Evolutionary conservation across 1,140 invertebrate species (phyloP).

Genomic region (Lucilia cuprina): DNA sequence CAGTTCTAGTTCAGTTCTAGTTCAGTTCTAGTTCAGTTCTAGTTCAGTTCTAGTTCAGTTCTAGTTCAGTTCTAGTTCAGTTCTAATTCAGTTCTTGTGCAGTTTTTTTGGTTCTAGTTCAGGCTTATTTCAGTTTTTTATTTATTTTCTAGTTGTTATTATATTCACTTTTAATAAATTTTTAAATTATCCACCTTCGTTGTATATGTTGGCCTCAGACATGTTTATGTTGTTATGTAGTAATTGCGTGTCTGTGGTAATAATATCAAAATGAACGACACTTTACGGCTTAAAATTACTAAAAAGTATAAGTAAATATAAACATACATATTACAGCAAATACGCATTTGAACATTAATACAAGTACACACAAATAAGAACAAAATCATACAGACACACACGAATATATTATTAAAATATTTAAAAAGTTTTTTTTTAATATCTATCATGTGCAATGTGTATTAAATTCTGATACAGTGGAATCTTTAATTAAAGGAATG

Average conservation of each 20-base stretch:
- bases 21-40: too few species aligned
- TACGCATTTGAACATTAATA: not conserved
- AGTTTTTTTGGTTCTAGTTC: too few species aligned
- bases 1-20: too few species aligned
- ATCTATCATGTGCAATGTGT: not conserved
- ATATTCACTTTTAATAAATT: too few species aligned
- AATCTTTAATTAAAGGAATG: not conserved
- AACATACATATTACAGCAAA: not conserved
- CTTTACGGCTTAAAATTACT: conserved; percentile 38
- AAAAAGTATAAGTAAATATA: not conserved
- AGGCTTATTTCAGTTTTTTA: too few species aligned
- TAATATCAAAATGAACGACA: conserved; percentile 39
- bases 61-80: too few species aligned
- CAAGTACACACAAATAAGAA: not conserved
- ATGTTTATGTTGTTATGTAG: not conserved
- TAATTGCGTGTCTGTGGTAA: conserved; percentile 37
- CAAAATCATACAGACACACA: not conserved
- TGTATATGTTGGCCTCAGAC: too few species aligned
- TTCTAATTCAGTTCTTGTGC: too few species aligned
- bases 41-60: too few species aligned
- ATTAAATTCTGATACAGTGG: not conserved
- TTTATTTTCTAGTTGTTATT: too few species aligned
- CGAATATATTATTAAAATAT: not conserved
- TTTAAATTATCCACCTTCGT: too few species aligned
- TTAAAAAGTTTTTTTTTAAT: conserved; percentile 3